Conservation (phyloP, 2,888 invertebrate genomes). For the Andrena bucephala region DNA sequence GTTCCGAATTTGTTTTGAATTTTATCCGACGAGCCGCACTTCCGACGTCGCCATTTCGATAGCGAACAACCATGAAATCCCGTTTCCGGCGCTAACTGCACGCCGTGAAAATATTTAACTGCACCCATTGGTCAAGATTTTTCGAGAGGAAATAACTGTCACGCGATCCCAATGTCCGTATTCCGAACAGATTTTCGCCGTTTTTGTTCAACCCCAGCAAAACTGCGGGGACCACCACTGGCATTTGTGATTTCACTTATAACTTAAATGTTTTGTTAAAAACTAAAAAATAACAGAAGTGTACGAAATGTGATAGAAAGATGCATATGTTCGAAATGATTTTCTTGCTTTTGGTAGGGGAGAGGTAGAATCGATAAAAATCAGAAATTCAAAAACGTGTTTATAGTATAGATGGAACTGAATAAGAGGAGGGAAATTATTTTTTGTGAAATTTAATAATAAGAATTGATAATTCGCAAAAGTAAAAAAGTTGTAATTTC, state of each 20-base stretch:
- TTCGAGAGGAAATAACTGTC: constrained; percentile 22
- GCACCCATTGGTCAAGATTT: constrained; percentile 24
- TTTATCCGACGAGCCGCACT: constrained; percentile 39
- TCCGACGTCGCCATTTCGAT: constrained; percentile 53
- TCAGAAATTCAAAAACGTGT: no score
- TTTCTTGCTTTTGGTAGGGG: no score
- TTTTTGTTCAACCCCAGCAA: not conserved
- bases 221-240: not conserved
- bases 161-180: constrained; percentile 3
- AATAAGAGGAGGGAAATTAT: no score
- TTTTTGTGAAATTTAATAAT: no score
- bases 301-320: no score
- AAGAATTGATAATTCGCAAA: no score
- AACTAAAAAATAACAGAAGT: no score
- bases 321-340: no score
- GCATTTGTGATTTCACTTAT: no score
- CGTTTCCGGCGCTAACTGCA: constrained; percentile 44
- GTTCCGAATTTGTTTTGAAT: constrained; percentile 49
- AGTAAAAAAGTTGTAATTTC: no score
- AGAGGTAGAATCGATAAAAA: no score
- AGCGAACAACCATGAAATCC: constrained; percentile 46
- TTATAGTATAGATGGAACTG: no score
- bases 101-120: constrained; percentile 52
- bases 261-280: not conserved
- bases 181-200: constrained; percentile 13